Conservation (phyloP, 2,888 invertebrate species). For the Drosophila glabriapex region DNA sequence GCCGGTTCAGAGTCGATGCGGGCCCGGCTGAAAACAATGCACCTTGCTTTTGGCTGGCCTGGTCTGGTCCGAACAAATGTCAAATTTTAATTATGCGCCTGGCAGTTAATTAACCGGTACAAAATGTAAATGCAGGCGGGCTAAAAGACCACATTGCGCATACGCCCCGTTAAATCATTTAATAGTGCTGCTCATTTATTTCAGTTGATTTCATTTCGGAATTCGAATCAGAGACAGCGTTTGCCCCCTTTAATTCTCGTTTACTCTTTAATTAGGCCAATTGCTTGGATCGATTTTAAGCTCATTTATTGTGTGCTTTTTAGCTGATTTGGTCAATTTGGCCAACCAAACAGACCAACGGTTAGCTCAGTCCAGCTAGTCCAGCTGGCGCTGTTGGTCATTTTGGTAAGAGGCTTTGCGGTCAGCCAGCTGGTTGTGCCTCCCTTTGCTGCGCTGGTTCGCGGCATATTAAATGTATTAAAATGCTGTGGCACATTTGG, state of each 20-base stretch:
- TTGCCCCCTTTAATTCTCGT: no score
- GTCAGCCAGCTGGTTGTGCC: slow-evolving; percentile 10
- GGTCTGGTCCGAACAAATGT: slow-evolving; percentile 8
- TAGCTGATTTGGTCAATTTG: slow-evolving; percentile 61
- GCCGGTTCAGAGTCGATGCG: slow-evolving; percentile 11
- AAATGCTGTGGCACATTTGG: slow-evolving; percentile 1
- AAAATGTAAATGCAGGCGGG: slow-evolving; percentile 23
- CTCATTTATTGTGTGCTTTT: slow-evolving; percentile 45
- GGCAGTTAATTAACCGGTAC: slow-evolving; percentile 54
- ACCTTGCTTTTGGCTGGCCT: slow-evolving; percentile 19
- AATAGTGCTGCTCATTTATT: slow-evolving; percentile 41
- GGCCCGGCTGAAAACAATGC: slow-evolving; percentile 29
- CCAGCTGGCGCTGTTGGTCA: slow-evolving; percentile 13
- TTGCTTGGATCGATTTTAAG: slow-evolving; percentile 34
- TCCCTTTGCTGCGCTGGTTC: not conserved
- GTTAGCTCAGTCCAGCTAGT: slow-evolving; percentile 2
- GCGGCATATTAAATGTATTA: slow-evolving; percentile 20
- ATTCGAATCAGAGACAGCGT: not conserved
- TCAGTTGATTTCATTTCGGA: slow-evolving; percentile 21
- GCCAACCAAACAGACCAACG: slow-evolving; percentile 14
- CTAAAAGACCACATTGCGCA: slow-evolving; percentile 58
- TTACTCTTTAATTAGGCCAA: slow-evolving; percentile 47
- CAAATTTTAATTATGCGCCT: slow-evolving; percentile 60
- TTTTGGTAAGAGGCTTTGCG: slow-evolving; percentile 54
- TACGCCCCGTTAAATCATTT: slow-evolving; percentile 60